A percentile compares a stretch with the other conserved stretches of the same genome.
Conservation (phyloP, 2,888 invertebrate species). For the Euphydryas editha region DNA sequence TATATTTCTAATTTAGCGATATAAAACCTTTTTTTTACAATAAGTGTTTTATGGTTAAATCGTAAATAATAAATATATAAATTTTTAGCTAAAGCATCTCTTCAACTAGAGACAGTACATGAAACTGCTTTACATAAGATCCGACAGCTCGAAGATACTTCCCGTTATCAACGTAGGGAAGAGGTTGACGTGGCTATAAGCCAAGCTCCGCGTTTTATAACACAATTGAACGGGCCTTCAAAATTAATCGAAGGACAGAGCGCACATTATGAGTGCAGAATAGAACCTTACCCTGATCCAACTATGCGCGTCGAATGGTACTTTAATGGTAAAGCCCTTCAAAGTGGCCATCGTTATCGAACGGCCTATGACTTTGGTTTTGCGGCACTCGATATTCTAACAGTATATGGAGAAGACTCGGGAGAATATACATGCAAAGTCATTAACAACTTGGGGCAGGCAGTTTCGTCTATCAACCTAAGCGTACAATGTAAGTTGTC, state of each 20-base stretch:
- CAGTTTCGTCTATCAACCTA: conserved; percentile 90
- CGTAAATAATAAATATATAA: not conserved
- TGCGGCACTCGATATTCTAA: conserved; percentile 96
- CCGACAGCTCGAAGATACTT: conserved; percentile 92
- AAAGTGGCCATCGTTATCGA: conserved; percentile 94
- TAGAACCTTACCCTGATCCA: conserved; percentile 96
- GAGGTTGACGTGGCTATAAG: conserved; percentile 91
- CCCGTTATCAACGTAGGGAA: conserved; percentile 90
- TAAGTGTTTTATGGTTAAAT: too few relatives aligned
- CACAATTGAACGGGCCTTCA: conserved; percentile 93
- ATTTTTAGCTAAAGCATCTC: conserved; percentile 90
- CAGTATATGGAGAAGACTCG: conserved; percentile 96
- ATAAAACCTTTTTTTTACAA: too few relatives aligned
- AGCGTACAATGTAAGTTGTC: conserved; percentile 89
- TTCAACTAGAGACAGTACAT: conserved; percentile 94
- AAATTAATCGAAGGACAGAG: conserved; percentile 94
- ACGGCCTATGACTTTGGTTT: conserved; percentile 98
- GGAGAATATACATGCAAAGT: conserved; percentile 96
- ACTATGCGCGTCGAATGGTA: conserved; percentile 96
- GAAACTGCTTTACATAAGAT: conserved; percentile 94
- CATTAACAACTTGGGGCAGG: conserved; percentile 93
- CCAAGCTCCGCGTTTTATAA: conserved; percentile 93
- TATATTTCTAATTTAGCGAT: too few relatives aligned
- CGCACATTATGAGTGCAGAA: conserved; percentile 96
- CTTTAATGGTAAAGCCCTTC: conserved; percentile 95